Conservation (phyloP, 1,140 invertebrate species). For the Plodia interpunctella region DNA sequence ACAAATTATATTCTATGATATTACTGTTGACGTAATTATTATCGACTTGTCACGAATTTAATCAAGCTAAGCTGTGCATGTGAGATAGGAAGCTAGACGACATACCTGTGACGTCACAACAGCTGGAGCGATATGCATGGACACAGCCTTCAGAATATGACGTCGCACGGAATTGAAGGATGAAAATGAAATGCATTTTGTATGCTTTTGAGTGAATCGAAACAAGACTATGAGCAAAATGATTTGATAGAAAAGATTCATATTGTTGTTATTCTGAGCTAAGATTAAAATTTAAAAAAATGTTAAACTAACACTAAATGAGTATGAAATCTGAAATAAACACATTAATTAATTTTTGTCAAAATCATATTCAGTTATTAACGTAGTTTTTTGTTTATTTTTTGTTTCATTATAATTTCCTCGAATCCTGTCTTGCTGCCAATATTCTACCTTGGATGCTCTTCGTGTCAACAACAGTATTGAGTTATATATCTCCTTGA, state of each 20-base stretch:
- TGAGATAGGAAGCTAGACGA: neutral
- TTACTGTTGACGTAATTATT: too few relatives aligned
- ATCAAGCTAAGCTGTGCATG: neutral
- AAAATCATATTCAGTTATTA: constrained; percentile 12
- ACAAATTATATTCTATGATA: too few relatives aligned
- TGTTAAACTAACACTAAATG: too few relatives aligned
- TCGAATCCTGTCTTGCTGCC: neutral
- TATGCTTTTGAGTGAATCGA: too few relatives aligned
- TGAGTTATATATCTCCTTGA: constrained; percentile 48
- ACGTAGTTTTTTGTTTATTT: constrained; percentile 29
- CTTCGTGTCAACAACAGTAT: constrained; percentile 42
- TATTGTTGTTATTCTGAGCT: too few relatives aligned
- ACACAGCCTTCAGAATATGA: constrained; percentile 7
- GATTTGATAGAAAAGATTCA: too few relatives aligned
- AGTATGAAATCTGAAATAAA: too few relatives aligned
- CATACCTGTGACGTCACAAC: neutral
- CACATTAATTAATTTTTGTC: too few relatives aligned
- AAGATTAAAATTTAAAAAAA: too few relatives aligned
- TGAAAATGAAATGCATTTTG: neutral
- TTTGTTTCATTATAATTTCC: constrained; percentile 42
- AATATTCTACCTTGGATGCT: neutral
- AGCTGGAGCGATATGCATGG: neutral
- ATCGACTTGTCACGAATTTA: neutral
- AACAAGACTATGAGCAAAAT: too few relatives aligned
- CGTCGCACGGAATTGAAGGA: neutral